Conservation (phyloP, 2,797 vertebrate species). For the Melopsittacus undulatus region DNA sequence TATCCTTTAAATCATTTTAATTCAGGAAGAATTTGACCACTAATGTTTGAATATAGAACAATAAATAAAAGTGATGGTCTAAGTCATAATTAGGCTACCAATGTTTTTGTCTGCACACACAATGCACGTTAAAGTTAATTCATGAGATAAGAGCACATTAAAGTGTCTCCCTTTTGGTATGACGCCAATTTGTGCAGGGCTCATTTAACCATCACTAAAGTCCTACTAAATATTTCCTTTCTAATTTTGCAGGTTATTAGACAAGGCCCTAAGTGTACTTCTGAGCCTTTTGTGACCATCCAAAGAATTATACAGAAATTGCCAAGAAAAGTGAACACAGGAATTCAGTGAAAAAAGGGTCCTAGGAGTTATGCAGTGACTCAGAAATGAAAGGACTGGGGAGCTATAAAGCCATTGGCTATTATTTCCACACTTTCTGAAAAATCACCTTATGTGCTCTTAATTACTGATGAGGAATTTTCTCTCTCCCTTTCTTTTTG, state of each 20-base stretch:
- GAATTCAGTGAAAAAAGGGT: not conserved
- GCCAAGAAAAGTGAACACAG: not conserved
- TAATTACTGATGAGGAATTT: not conserved
- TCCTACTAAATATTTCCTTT: not conserved
- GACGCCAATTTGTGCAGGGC: not conserved
- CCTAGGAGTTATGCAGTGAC: not conserved
- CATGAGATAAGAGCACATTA: not conserved
- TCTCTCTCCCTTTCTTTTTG: not conserved
- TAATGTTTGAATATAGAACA: not conserved
- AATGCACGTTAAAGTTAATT: not conserved
- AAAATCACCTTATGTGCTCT: not conserved
- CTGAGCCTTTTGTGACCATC: not conserved
- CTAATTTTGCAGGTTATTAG: not conserved
- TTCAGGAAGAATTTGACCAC: not conserved
- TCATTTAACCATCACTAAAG: not conserved
- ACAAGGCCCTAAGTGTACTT: not conserved
- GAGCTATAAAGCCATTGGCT: not conserved
- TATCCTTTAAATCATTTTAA: not conserved
- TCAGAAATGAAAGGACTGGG: not conserved
- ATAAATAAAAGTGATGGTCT: not conserved
- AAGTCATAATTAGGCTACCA: not conserved
- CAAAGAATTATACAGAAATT: not conserved
- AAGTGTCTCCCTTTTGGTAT: not conserved
- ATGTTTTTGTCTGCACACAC: not conserved
- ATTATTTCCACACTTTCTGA: not conserved